phyloP scores from a whole-genome alignment of 2,797 vertebrate species.

The Momotus momota region DNA sequence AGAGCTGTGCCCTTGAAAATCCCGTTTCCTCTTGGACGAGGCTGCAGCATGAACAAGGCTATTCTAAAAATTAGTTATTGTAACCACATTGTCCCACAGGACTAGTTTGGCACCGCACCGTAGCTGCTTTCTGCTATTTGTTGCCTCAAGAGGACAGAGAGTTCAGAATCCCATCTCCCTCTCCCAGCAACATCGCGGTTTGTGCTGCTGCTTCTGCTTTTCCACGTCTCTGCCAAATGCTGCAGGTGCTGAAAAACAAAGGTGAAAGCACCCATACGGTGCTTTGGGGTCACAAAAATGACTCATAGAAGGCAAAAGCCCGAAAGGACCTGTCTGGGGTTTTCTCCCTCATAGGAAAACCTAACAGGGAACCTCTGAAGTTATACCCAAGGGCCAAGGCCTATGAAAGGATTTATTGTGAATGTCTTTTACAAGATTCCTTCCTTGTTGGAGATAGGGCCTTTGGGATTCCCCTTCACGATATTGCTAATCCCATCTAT shows the following conservation, averaged over 20 bases:
- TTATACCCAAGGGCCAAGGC: slow-evolving; percentile 5
- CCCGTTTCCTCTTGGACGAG: neutral
- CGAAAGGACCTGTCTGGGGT: neutral
- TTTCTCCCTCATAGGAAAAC: neutral
- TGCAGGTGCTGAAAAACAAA: slow-evolving; percentile 60
- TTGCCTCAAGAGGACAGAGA: neutral
- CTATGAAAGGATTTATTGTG: slow-evolving; percentile 52
- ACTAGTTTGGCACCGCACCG: neutral
- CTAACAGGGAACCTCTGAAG: neutral
- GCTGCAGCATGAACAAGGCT: neutral
- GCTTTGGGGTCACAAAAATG: neutral
- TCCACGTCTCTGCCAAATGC: slow-evolving; percentile 18
- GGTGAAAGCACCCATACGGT: slow-evolving; percentile 59
- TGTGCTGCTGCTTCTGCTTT: slow-evolving; percentile 9
- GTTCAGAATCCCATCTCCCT: neutral
- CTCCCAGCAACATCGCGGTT: neutral
- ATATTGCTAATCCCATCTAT: slow-evolving; percentile 50
- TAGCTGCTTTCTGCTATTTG: slow-evolving; percentile 39
- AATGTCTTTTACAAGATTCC: slow-evolving; percentile 61
- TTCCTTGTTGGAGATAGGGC: slow-evolving; percentile 11
- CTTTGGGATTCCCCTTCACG: slow-evolving; percentile 25
- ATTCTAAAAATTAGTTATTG: slow-evolving; percentile 29
- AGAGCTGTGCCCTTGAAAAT: slow-evolving; percentile 3
- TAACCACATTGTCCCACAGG: neutral
- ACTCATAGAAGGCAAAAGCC: neutral